Conservation (phyloP, 2,888 invertebrate species). For the Erebia aethiops region DNA sequence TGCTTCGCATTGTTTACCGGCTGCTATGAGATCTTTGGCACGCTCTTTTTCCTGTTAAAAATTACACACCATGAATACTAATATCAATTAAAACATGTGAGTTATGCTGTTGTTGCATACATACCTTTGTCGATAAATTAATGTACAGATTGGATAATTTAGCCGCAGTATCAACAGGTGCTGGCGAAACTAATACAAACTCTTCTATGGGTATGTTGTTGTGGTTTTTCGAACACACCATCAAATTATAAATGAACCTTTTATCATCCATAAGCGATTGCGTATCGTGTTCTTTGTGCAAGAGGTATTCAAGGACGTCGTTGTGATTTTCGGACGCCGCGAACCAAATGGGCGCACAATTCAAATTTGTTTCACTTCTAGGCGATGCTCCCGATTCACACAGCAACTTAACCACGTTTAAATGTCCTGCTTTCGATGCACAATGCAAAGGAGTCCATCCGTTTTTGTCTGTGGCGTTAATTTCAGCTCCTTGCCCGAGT, state of each 20-base stretch:
- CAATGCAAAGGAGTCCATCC: conserved; percentile 98
- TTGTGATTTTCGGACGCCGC: conserved; percentile 99
- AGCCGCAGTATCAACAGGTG: conserved; percentile 99
- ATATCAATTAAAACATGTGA: not conserved
- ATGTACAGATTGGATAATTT: conserved; percentile 97
- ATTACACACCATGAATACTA: not conserved
- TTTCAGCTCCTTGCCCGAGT: conserved; percentile 98
- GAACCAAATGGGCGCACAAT: conserved; percentile 98
- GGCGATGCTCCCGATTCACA: conserved; percentile 98
- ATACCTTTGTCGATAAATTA: conserved; percentile 91
- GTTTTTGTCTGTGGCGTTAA: conserved; percentile 98
- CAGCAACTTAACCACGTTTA: conserved; percentile 96
- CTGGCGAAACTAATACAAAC: conserved; percentile 99
- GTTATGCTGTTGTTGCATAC: conserved; percentile 12
- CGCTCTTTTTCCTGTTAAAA: conserved; percentile 95
- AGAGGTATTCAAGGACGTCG: conserved; percentile 96
- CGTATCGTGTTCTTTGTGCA: conserved; percentile 99
- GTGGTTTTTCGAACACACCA: conserved; percentile 98
- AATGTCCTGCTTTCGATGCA: conserved; percentile 96
- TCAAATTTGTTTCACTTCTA: conserved; percentile 96
- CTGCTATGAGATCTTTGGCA: conserved; percentile 97
- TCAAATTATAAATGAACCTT: conserved; percentile 98
- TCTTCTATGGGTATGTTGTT: conserved; percentile 98
- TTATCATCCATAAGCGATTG: conserved; percentile 98
- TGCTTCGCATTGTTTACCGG: conserved; percentile 97